phyloP scores from a whole-genome alignment of 2,888 invertebrate genomes.

The Aleiodes testaceus region DNA sequence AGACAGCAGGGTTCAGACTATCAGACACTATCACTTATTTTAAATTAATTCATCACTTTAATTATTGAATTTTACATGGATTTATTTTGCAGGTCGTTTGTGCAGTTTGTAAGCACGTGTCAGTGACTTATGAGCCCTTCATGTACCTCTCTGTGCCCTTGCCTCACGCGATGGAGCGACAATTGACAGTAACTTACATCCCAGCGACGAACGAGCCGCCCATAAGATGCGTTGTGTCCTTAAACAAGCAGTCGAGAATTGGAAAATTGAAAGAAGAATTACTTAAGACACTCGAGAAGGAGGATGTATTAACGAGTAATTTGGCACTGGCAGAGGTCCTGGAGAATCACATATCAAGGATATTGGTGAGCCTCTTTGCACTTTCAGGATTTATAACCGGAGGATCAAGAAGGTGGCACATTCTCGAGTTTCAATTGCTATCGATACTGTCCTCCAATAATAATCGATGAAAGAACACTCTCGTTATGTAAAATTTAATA shows the following conservation, averaged over 20 bases:
- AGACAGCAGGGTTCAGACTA: slow-evolving; percentile 52
- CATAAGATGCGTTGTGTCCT: slow-evolving; percentile 74
- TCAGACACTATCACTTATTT: not conserved
- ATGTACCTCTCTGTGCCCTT: slow-evolving; percentile 81
- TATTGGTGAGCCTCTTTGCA: slow-evolving; percentile 73
- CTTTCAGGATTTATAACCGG: slow-evolving; percentile 49
- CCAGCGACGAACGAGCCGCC: slow-evolving; percentile 72
- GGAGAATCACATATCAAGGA: slow-evolving; percentile 76
- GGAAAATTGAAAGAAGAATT: slow-evolving; percentile 75
- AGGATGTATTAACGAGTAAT: slow-evolving; percentile 65
- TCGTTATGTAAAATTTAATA: slow-evolving; percentile 64
- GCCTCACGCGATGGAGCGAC: slow-evolving; percentile 78
- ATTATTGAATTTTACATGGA: too few species aligned
- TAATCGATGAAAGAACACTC: slow-evolving; percentile 67
- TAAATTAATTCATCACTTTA: too few species aligned
- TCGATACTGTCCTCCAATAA: slow-evolving; percentile 70
- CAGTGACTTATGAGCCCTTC: slow-evolving; percentile 80
- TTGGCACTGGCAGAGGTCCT: slow-evolving; percentile 77
- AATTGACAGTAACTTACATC: slow-evolving; percentile 76
- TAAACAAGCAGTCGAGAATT: slow-evolving; percentile 76
- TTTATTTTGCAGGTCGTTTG: slow-evolving; percentile 76
- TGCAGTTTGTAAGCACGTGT: slow-evolving; percentile 77
- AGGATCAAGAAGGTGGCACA: slow-evolving; percentile 68
- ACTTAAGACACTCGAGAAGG: slow-evolving; percentile 70
- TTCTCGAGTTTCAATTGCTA: slow-evolving; percentile 60